A percentile compares a stretch with the other conserved stretches of the same genome.
Conservation (phyloP, 2,888 invertebrate genomes). For the Agapostemon virescens region DNA sequence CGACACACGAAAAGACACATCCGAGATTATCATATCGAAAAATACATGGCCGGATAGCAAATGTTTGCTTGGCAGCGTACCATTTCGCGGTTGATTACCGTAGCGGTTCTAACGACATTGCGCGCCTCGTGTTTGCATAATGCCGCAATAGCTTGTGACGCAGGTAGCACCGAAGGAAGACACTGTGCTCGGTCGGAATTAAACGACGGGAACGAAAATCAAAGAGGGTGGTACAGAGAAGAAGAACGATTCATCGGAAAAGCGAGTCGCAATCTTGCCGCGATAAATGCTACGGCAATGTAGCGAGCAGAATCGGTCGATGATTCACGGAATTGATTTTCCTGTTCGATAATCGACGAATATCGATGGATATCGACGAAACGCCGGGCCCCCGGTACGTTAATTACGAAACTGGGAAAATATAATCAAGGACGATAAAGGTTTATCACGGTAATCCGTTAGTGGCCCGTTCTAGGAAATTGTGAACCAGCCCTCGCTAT, state of each 20-base stretch:
- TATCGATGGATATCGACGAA: constrained; percentile 25
- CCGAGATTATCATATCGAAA: not conserved
- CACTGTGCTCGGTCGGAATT: not conserved
- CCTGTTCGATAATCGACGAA: constrained; percentile 3
- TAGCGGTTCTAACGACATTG: constrained; percentile 22
- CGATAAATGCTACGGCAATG: not conserved
- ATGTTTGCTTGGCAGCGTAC: not conserved
- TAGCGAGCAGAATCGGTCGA: not conserved
- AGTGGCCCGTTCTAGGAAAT: constrained; percentile 18
- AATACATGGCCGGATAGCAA: not conserved
- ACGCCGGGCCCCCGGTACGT: not conserved
- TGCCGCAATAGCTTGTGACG: constrained; percentile 24
- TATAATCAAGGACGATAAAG: constrained; percentile 33
- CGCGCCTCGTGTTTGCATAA: constrained; percentile 35
- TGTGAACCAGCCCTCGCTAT: not conserved
- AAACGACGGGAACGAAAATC: not conserved
- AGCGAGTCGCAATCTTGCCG: not conserved
- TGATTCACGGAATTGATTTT: not conserved
- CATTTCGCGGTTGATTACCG: constrained; percentile 3
- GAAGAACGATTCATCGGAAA: constrained; percentile 13
- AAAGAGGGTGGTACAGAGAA: not conserved
- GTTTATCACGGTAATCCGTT: constrained; percentile 16
- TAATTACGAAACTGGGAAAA: constrained; percentile 12
- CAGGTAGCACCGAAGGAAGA: constrained; percentile 9
- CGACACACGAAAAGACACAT: not conserved